Evolutionary conservation across 1,140 invertebrate genomes (phyloP).

Genomic region (Drosophila mauritiana): DNA sequence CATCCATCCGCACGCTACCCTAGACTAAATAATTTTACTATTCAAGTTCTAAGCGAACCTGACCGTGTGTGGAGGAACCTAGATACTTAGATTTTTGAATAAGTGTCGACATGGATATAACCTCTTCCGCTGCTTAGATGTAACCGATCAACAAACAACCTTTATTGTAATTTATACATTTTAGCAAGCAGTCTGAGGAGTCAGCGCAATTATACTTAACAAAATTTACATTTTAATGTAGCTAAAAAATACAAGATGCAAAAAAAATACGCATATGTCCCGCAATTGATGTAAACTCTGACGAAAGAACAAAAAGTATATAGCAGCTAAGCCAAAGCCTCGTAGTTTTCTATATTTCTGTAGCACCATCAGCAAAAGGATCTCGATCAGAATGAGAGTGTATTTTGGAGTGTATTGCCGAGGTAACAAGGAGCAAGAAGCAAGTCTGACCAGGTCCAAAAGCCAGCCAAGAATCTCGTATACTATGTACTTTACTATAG

Average conservation of each 20-base stretch:
- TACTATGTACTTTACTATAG: conserved; percentile 8
- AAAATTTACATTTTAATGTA: conserved; percentile 78
- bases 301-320: conserved; percentile 5
- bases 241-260: conserved; percentile 69
- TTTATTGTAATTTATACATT: conserved; percentile 69
- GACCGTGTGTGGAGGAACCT: conserved; percentile 21
- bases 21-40: conserved; percentile 65
- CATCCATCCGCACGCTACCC: conserved; percentile 50
- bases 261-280: conserved; percentile 38
- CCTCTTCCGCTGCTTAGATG: conserved; percentile 69
- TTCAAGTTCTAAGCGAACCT: conserved; percentile 50
- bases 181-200: conserved; percentile 73
- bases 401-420: conserved; percentile 19
- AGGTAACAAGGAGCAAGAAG: conserved; percentile 22
- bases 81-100: conserved; percentile 19
- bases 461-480: conserved; percentile 15
- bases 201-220: conserved; percentile 70
- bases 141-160: conserved; percentile 53
- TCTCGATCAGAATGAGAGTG: conserved; percentile 12
- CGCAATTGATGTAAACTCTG: conserved; percentile 62
- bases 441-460: conserved; percentile 27
- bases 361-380: conserved; percentile 34
- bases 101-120: conserved; percentile 47
- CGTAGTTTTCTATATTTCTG: conserved; percentile 38
- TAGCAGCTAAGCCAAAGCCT: conserved; percentile 28